Evolutionary conservation across 2,113 vertebrate genomes (phyloP), one percentile per base, ranked within the genome.

Genomic region (Ophthalmotilapia sp.): DNA sequence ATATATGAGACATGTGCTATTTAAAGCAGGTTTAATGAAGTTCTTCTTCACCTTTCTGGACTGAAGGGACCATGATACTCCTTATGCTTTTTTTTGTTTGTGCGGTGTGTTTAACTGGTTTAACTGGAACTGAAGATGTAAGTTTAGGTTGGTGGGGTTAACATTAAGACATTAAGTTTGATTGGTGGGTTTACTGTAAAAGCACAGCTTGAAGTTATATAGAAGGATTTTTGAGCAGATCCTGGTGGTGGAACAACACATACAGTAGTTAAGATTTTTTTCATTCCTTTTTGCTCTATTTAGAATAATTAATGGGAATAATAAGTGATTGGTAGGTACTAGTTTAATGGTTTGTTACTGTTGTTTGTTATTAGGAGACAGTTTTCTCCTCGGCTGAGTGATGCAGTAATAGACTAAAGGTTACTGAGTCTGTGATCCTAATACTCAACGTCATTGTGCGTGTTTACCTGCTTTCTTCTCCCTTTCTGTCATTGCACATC

Each of bases 401-500:
- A 85, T 82, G 58, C 82, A 80, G 53, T 47, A n/a, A 85, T 10
- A 33, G 17, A 6, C 13, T 31, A 75, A 75, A 2, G 40, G n/a
- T 91, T 83, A 75, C 75, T 19, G 79, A 81, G 19, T 68, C 19
- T 77, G 9, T 82, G 19, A 80, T 62, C 6, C n/a, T 36, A 13
- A 82, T 42, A 17, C 23, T 23, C 11, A 86, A 26, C 15, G 81
- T 55, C 29, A 80, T 6, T 81, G 26, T 91, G 89, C 82, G 87
- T 92, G 91, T 68, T 91, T 86, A 56, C 62, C 77, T 83, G 82
- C 70, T 88, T 80, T 5, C 51, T 90, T 42, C 79, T 60, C 11
- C 14, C 40, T 70, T 86, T 42, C 86, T 82, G 33, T 70, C n/a
- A 2, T 49, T 55, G 23, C 40, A 68, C 13, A 90, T 90, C 58